Evolutionary conservation across 2,113 vertebrate species (phyloP), one percentile per base, ranked within the genome.

Genomic region (Cavia porcellus): DNA sequence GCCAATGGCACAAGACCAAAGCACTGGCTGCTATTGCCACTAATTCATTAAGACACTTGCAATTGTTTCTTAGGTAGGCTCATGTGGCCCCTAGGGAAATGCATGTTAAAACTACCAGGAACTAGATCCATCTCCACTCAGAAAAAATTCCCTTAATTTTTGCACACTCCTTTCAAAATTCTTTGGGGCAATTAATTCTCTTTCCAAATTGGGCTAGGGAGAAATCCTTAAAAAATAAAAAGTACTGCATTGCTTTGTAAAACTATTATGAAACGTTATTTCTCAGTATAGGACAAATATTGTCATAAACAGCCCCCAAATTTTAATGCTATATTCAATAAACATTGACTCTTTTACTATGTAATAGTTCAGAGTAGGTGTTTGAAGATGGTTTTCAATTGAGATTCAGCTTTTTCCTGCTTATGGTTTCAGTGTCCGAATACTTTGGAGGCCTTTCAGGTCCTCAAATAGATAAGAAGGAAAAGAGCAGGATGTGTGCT

Each of bases 11-110:
- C 35, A 75, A 59, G 55, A 28, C 68, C 50, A 86, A 70, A 94
- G 72, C 90, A 74, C 70, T 68, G 79, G 72, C 77, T 68, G 61
- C 9, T 24, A 90, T 97, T 88, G 52, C 17, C 35, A 90, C 72
- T 88, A 93, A 93, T 79, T 96, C 94, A 85, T 97, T 90, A 94
- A 94, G 85, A 90, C 55, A 64, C 15, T 85, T 97, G 86, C 59
- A 92, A 55, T 64, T 96, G 90, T 94, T 95, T 90, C 61, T 55
- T 47, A 59, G 92, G 55, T 86, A 55, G 52, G 52, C 38, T 82
- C 25, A 11, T 19, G 14, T 13, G 74, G 38, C 38, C 93, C 25
- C 30, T 15, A 62, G 52, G 70, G 59, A 90, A 91, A 92, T 74
- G 30, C 47, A 62, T 72, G 52, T 42, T 79, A 32, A 74, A 79